A percentile compares a stretch with the other conserved stretches of the same genome.
These are phyloP conservation scores for Rhimphoctona megacephalus DNA, from an alignment of 2,888 invertebrate genomes.

Conservation along the genomic window DNA sequence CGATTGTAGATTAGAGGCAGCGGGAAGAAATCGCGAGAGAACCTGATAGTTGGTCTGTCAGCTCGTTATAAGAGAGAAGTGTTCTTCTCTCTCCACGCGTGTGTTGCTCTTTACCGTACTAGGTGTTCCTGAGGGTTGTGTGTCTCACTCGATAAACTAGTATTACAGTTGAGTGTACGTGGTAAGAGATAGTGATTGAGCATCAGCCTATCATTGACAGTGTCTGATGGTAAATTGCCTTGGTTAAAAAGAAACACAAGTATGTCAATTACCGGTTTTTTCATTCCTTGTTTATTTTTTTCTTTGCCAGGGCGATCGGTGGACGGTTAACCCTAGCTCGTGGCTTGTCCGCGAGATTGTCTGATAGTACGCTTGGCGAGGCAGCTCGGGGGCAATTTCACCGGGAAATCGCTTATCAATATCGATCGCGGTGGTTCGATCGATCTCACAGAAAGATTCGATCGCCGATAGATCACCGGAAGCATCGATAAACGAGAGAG, in stretches of 20 bases:
- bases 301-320: conserved; percentile 2
- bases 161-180: conserved; percentile 46
- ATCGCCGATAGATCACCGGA: conserved; percentile 68
- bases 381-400: conserved; percentile 72
- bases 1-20: conserved; percentile 60
- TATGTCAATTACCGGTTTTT: conserved; percentile 39
- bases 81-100: conserved; percentile 16
- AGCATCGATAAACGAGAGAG: conserved; percentile 49
- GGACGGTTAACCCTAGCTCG: conserved; percentile 15
- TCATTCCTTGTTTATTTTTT: background rate
- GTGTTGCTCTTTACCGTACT: conserved; percentile 28
- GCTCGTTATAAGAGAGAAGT: conserved; percentile 44
- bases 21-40: conserved; percentile 67
- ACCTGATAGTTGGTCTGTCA: conserved; percentile 67
- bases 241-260: conserved; percentile 19
- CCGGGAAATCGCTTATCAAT: conserved; percentile 75
- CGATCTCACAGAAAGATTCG: conserved; percentile 70
- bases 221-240: conserved; percentile 19
- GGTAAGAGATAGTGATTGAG: conserved; percentile 28
- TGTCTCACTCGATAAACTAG: conserved; percentile 55
- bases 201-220: conserved; percentile 35
- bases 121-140: conserved; percentile 25
- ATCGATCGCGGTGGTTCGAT: conserved; percentile 69
- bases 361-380: conserved; percentile 29
- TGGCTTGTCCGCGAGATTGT: conserved; percentile 40